Evolutionary conservation across 1,140 invertebrate genomes (phyloP), one percentile per base, ranked within the genome.

Genomic region (Eupristina koningsbergeri): DNA sequence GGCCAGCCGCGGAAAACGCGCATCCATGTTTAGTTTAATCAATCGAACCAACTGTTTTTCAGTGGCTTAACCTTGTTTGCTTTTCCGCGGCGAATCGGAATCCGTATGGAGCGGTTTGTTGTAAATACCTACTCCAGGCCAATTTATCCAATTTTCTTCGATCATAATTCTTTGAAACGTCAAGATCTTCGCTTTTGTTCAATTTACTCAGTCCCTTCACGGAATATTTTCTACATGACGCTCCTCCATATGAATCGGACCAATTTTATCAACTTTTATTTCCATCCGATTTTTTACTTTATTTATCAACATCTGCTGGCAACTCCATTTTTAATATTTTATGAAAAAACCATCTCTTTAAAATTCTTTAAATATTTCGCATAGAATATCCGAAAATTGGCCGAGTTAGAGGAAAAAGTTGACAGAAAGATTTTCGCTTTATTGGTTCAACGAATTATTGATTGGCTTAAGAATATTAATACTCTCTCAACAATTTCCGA

Each of bases 121-220:
- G n/a, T n/a, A n/a, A n/a, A n/a, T n/a, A 34, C 36, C 15, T 67
- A 36, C 36, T 22, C 3, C 22, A 39, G 39, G 22, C 36, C 36
- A 71, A 71, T 71, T 71, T 41, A 71, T 71, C 36, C 67, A 36
- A n/a, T 71, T 36, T 8, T 6, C 22, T 71, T 71, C 26, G 67
- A 71, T 71, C 34, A 41, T 71, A 71, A 71, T 71, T 71, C 67
- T 71, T 41, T 71, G 39, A 71, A 69, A 69, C 67, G 67, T 69
- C 34, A 39, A 39, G 34, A 41, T 22, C 5, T 8, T 19, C 36
- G 36, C 34, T 67, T 67, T 19, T 34, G 34, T n/a, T 67, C 11
- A 3, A 36, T 67, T 22, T 34, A 34, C 53, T 58, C 22, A 13
- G 19, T 26, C 22, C 53, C 3, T 58, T 58, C 53, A 58, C 1